phyloP scores from a whole-genome alignment of 2,888 invertebrate genomes.

The Leucophenga maculata region DNA sequence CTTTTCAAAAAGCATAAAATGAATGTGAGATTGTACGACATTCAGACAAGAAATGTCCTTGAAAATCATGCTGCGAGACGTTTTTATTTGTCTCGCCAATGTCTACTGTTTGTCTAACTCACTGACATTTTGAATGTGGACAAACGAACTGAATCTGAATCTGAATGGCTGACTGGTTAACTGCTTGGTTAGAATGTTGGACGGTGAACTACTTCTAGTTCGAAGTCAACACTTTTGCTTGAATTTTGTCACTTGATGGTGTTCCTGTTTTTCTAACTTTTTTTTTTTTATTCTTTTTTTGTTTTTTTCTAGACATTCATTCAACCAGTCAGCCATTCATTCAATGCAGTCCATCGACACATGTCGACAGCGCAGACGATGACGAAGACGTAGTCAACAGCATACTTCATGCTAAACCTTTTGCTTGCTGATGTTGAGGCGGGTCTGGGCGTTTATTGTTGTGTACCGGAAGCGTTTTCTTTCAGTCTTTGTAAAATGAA shows the following conservation, averaged over 20 bases:
- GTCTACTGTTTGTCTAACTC: constrained; percentile 27
- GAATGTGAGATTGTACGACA: constrained; percentile 1
- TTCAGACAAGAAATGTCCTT: constrained; percentile 40
- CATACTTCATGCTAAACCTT: constrained; percentile 43
- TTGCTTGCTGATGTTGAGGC: constrained; percentile 35
- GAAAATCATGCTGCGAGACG: constrained; percentile 41
- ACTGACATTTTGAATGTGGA: constrained; percentile 9
- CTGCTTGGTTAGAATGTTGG: background rate
- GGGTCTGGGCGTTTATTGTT: constrained; percentile 17
- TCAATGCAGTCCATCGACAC: constrained; percentile 43
- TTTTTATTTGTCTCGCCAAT: constrained; percentile 40
- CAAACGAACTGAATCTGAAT: background rate
- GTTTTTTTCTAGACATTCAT: constrained; percentile 9
- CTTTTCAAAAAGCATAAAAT: background rate
- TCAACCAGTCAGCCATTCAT: constrained; percentile 6
- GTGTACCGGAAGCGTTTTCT: constrained; percentile 59
- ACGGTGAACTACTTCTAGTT: background rate
- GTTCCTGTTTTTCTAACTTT: constrained; percentile 26
- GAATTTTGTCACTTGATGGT: constrained; percentile 14
- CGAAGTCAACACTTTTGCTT: background rate
- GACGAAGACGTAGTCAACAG: background rate
- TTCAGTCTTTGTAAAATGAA: constrained; percentile 26
- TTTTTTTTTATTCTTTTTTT: constrained; percentile 27
- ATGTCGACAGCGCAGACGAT: constrained; percentile 34
- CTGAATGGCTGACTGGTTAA: background rate